Percentiles rank a stretch among this genome's conserved stretches.
Conservation (phyloP, 1,140 invertebrate species). For the Pogonomyrmex barbatus region DNA sequence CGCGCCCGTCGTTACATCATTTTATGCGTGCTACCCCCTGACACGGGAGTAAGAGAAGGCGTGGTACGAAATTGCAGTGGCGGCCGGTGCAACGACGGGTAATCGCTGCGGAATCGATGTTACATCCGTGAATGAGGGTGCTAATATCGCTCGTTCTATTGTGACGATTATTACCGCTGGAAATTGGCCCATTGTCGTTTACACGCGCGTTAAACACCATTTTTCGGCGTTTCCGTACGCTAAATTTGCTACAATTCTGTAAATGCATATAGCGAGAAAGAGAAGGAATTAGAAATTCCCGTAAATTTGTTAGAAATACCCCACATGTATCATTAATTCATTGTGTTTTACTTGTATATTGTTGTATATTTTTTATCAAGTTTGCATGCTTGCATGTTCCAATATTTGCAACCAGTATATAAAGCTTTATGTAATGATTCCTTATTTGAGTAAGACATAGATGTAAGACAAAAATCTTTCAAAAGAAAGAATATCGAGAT, state of each 20-base stretch:
- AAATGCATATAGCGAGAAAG: background rate
- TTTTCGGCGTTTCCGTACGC: slow-evolving; percentile 23
- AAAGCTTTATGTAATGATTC: background rate
- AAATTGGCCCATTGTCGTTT: slow-evolving; percentile 63
- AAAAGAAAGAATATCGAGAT: background rate
- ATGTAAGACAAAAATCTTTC: background rate
- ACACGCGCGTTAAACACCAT: background rate
- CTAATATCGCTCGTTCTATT: slow-evolving; percentile 66
- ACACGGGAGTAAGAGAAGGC: slow-evolving; percentile 27
- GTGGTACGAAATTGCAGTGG: slow-evolving; percentile 73
- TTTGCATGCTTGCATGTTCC: background rate
- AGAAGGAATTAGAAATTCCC: background rate
- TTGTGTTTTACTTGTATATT: background rate
- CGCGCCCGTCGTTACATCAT: slow-evolving; percentile 64
- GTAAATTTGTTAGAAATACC: background rate
- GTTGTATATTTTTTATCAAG: background rate
- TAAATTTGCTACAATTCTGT: slow-evolving; percentile 10
- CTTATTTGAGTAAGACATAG: background rate
- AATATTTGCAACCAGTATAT: background rate
- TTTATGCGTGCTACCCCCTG: slow-evolving; percentile 53
- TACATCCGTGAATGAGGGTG: slow-evolving; percentile 43
- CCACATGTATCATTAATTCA: background rate
- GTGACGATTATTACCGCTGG: slow-evolving; percentile 55
- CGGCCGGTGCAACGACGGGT: slow-evolving; percentile 60
- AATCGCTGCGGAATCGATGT: slow-evolving; percentile 66